These are phyloP conservation scores for Acrossocheilus fasciatus DNA, from an alignment of 2,797 vertebrate genomes.

Conservation along the genomic window DNA sequence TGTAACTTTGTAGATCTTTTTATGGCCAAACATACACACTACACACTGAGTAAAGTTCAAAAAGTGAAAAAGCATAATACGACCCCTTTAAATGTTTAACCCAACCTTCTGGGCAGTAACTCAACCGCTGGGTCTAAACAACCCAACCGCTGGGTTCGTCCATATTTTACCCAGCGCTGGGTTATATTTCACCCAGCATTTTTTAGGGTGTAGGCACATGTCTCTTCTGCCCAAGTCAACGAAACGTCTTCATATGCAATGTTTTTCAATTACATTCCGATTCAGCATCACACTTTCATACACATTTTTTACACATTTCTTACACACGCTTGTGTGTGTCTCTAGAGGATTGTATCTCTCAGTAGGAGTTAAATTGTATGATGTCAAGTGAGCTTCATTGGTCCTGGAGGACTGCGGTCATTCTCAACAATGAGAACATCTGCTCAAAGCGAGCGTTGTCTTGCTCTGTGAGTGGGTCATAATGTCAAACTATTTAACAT, in stretches of 20 bases:
- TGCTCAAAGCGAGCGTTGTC: conserved; percentile 21
- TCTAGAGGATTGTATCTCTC: conserved; percentile 13
- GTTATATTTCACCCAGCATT: no score
- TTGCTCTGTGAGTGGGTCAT: conserved; percentile 48
- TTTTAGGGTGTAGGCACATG: background rate
- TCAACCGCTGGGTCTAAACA: no score
- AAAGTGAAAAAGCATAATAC: no score
- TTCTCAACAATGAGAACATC: conserved; percentile 26
- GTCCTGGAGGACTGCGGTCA: conserved; percentile 11
- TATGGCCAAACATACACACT: no score
- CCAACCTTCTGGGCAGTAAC: no score
- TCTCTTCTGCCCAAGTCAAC: background rate
- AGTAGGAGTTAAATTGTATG: conserved; percentile 35
- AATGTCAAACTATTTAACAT: conserved; percentile 35
- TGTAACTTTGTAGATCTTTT: no score
- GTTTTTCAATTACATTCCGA: background rate
- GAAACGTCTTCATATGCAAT: background rate
- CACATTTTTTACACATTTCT: background rate
- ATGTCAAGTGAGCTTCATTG: conserved; percentile 39
- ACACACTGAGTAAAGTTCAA: no score
- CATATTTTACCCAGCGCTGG: no score
- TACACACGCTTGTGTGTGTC: background rate
- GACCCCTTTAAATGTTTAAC: no score
- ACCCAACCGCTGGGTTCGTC: no score
- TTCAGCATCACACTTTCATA: background rate